A percentile compares a stretch with the other conserved stretches of the same genome.
phyloP scores from a whole-genome alignment of 37 sponge, comb jelly and placozoan genomes.

The Halichondria panicea region DNA sequence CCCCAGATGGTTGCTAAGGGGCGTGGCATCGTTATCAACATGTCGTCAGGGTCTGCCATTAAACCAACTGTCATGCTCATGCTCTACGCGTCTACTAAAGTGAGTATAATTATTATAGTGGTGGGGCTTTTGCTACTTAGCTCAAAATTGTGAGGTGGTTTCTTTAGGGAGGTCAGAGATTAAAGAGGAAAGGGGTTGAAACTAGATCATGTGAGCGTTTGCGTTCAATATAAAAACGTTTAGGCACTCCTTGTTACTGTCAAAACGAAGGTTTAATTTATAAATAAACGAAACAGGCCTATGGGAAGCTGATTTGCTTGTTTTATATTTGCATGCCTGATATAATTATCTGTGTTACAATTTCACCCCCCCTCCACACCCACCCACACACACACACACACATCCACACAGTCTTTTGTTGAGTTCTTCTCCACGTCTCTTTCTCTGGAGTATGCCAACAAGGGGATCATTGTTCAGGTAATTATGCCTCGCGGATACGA shows the following conservation, averaged over 20 bases:
- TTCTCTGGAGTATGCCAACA: slow-evolving; percentile 43
- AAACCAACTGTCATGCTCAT: not conserved
- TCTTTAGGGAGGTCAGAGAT: not conserved
- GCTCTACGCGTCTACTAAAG: slow-evolving; percentile 63
- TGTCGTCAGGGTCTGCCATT: slow-evolving; percentile 22
- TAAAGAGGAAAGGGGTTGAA: too few relatives aligned
- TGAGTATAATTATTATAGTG: too few relatives aligned
- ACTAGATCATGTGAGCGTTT: not conserved
- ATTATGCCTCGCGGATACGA: too few relatives aligned
- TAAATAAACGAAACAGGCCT: too few relatives aligned
- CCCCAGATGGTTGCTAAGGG: slow-evolving; percentile 49
- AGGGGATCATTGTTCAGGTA: slow-evolving; percentile 79
- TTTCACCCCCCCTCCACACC: not conserved
- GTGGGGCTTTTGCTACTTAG: too few relatives aligned
- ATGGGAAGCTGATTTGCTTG: too few relatives aligned
- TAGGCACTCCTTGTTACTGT: too few relatives aligned
- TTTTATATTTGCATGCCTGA: too few relatives aligned
- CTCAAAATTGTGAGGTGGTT: not conserved
- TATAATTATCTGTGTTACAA: not conserved
- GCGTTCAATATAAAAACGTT: not conserved
- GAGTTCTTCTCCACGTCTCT: slow-evolving; percentile 63
- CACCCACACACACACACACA: not conserved
- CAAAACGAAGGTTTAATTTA: too few relatives aligned
- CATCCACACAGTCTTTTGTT: slow-evolving; percentile 34
- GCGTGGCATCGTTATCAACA: slow-evolving; percentile 53